Conservation (phyloP, 2,888 invertebrate species). For the Pandemis corylana region DNA sequence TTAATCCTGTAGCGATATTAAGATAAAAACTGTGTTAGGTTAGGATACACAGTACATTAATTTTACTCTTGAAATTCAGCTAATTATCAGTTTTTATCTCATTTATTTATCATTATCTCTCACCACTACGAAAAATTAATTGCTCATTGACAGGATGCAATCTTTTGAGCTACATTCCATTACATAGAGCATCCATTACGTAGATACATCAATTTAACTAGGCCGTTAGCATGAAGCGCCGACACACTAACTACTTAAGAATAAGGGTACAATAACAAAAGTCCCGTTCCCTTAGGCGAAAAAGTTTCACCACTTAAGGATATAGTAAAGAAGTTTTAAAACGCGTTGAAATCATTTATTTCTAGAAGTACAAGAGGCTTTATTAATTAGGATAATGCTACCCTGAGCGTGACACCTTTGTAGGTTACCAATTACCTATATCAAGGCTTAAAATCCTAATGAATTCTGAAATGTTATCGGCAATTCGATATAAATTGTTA, state of each 20-base stretch:
- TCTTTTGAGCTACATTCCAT: neutral
- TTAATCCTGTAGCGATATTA: neutral
- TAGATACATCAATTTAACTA: neutral
- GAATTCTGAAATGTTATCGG: neutral
- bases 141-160: constrained; percentile 16
- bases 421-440: too few relatives aligned
- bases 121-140: constrained; percentile 21
- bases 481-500: neutral
- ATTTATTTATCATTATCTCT: constrained; percentile 22
- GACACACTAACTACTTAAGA: too few relatives aligned
- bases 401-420: too few relatives aligned
- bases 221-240: too few relatives aligned
- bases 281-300: too few relatives aligned
- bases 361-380: too few relatives aligned
- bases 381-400: too few relatives aligned
- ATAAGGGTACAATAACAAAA: too few relatives aligned
- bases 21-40: neutral
- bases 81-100: constrained; percentile 17
- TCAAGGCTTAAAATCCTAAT: neutral
- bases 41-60: constrained; percentile 25
- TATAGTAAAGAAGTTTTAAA: too few relatives aligned
- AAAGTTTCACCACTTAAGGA: too few relatives aligned
- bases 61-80: constrained; percentile 15
- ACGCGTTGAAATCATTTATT: too few relatives aligned
- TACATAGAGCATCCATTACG: neutral